phyloP scores from a whole-genome alignment of 2,797 vertebrate genomes.

The Allobates femoralis region DNA sequence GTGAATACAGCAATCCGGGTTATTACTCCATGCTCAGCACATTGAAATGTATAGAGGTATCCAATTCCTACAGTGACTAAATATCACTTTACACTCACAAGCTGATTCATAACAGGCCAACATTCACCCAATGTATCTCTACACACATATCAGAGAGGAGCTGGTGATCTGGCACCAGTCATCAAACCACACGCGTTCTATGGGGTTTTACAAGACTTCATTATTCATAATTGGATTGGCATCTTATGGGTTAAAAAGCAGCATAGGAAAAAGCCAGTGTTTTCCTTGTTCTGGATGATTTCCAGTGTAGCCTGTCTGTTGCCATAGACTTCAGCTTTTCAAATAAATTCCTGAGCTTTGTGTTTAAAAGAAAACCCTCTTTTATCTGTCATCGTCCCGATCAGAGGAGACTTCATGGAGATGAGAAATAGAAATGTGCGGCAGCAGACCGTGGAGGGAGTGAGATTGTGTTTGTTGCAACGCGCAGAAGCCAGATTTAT shows the following conservation, averaged over 20 bases:
- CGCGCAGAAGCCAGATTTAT: background rate
- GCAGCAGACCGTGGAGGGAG: constrained; percentile 53
- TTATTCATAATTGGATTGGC: background rate
- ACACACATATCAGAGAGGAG: background rate
- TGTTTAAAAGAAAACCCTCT: constrained; percentile 42
- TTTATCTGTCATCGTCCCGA: constrained; percentile 54
- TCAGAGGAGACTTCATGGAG: constrained; percentile 47
- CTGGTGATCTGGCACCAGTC: background rate
- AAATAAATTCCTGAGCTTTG: constrained; percentile 49
- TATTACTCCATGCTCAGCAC: constrained; percentile 17
- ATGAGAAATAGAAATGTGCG: constrained; percentile 44
- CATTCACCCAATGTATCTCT: background rate
- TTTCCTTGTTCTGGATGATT: constrained; percentile 35
- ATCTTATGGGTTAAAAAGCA: constrained; percentile 30
- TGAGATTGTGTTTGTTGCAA: background rate
- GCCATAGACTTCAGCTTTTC: constrained; percentile 52
- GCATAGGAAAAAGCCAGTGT: constrained; percentile 24
- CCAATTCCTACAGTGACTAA: constrained; percentile 27
- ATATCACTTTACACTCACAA: constrained; percentile 22
- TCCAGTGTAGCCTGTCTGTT: constrained; percentile 37
- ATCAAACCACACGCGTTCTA: background rate
- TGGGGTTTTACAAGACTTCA: background rate
- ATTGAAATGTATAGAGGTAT: constrained; percentile 29
- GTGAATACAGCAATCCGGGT: constrained; percentile 34
- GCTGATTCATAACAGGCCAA: constrained; percentile 22